These are phyloP conservation scores for Triplophysa bombifrons DNA, from an alignment of 2,797 vertebrate genomes.

Conservation along the genomic window DNA sequence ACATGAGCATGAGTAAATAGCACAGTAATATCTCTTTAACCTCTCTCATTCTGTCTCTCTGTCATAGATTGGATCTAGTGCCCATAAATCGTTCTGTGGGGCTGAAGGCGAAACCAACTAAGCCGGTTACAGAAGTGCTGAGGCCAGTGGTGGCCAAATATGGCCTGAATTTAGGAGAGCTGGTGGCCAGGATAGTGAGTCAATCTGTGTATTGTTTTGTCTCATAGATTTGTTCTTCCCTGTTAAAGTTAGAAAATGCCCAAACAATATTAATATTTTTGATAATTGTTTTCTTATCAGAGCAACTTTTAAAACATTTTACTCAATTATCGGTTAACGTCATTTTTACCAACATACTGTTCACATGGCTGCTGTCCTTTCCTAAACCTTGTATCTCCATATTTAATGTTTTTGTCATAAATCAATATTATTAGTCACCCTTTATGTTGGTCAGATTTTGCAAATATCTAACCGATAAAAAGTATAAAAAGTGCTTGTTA, in stretches of 20 bases:
- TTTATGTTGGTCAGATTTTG: no score
- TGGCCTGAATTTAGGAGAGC: conserved; percentile 89
- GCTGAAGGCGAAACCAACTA: conserved; percentile 97
- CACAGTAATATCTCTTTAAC: neutral
- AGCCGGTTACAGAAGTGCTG: conserved; percentile 95
- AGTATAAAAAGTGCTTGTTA: no score
- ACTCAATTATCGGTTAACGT: neutral
- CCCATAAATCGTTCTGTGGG: conserved; percentile 97
- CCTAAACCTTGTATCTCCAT: no score
- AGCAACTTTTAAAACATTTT: neutral
- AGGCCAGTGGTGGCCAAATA: conserved; percentile 97
- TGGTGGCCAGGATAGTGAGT: conserved; percentile 95
- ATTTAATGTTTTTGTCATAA: no score
- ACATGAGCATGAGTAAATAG: conserved; percentile 3
- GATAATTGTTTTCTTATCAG: neutral
- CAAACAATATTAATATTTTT: neutral
- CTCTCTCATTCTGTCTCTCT: conserved; percentile 6
- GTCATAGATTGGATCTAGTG: conserved; percentile 90
- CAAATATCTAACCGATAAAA: no score
- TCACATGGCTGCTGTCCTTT: no score
- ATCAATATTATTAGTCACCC: no score
- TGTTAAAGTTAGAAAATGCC: neutral
- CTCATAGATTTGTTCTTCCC: neutral
- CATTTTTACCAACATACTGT: neutral
- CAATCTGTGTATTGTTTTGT: neutral